These are phyloP conservation scores for Brachionus calyciflorus DNA, from an alignment of 1,140 invertebrate genomes.

Conservation along the genomic window DNA sequence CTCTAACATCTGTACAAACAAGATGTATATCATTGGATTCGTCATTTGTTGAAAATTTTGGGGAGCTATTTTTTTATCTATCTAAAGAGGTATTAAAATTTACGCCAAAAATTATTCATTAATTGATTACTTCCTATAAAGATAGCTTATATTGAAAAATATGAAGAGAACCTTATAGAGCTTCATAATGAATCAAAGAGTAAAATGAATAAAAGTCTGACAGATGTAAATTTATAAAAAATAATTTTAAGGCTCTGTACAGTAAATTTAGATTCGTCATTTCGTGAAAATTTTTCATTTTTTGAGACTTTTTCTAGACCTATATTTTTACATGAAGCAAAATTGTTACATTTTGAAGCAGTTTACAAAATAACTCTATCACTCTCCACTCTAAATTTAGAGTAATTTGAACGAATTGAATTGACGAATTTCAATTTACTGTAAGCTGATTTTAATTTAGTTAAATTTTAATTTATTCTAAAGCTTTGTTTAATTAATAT, in stretches of 20 bases:
- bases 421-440: not conserved
- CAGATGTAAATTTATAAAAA: not conserved
- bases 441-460: not conserved
- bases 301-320: too few relatives aligned
- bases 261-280: too few relatives aligned
- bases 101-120: too few relatives aligned
- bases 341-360: too few relatives aligned
- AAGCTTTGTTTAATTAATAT: conserved; percentile 5
- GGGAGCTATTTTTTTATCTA: not conserved
- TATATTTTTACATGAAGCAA: too few relatives aligned
- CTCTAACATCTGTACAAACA: not conserved
- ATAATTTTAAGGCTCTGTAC: too few relatives aligned
- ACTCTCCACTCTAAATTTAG: too few relatives aligned
- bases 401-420: too few relatives aligned
- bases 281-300: too few relatives aligned
- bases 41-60: not conserved
- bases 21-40: conserved; percentile 7
- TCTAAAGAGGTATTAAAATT: conserved; percentile 13
- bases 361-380: too few relatives aligned
- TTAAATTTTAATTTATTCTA: not conserved
- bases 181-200: not conserved
- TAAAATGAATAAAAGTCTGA: not conserved
- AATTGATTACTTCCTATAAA: too few relatives aligned
- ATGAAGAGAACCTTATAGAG: not conserved
- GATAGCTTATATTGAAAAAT: too few relatives aligned